Base-by-base conservation (phyloP, 92 coral and sea anemone genomes). In the Palythoa caribaeorum region DNA sequence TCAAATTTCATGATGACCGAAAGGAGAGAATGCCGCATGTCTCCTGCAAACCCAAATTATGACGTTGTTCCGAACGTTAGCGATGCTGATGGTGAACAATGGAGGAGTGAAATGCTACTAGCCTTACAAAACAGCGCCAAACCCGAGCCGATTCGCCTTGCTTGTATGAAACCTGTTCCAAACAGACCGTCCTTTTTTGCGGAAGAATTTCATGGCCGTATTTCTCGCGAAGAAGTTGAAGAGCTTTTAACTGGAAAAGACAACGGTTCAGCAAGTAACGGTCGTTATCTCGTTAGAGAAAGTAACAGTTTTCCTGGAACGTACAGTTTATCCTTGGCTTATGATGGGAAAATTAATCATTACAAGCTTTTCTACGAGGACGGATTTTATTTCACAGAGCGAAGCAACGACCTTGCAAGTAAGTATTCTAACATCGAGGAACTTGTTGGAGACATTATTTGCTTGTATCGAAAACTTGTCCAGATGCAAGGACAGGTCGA, bases 131-230 rank as follows among this genome's bases (percentile, higher is more conserved):
- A 93, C 83, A 93, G 96, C 19, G 99, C 98, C 9, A 90, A 94
- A 69, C 99, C 99, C 15, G 99, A 97, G 76, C 99, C 99, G 15
- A 97, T 97, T 87, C 94, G 99, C 19, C 77, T 97, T 36, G 99
- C 99, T 20, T 97, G 99, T 78, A 97, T 97, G 99, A 95, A 90
- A 48, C 83, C 93, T 44, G 92, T 94, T 54, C 98, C 95, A 6
- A 94, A 92, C 66, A 94, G 88, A 71, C 99, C 98, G 53, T 66
- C 90, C 55, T 92, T 91, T 89, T 97, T 97, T 91, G 93, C 92
- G 53, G 99, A 97, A 80, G 98, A 95, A 70, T 97, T 97, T 52
- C 99, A 97, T 81, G 99, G 99, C 57, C 94, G 95, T 70, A 89
- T 97, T 55, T 73, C 94, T 2, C 93, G 99, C 47, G 99, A 97